phyloP scores from a whole-genome alignment of 2,113 vertebrate genomes.

The Charina bottae region DNA sequence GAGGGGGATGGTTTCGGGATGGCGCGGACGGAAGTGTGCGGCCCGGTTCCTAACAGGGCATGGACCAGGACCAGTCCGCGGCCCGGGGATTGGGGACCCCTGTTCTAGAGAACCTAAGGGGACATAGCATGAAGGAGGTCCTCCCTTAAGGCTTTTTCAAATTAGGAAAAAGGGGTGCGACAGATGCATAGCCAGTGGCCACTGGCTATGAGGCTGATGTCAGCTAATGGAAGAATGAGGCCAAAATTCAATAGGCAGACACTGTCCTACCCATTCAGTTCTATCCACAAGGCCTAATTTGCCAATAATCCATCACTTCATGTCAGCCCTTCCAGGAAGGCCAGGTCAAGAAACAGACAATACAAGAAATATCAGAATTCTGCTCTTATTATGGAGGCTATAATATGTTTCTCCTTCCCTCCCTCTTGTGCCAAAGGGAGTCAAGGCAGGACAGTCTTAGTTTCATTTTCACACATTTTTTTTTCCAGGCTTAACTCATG shows the following conservation, averaged over 20 bases:
- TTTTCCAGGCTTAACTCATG: no score
- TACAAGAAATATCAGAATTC: not conserved
- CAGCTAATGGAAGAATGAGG: not conserved
- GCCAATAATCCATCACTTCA: not conserved
- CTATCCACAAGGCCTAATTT: not conserved
- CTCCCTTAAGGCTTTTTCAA: not conserved
- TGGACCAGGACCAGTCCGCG: no score
- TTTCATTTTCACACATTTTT: not conserved
- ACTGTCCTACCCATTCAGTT: not conserved
- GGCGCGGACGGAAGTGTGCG: no score
- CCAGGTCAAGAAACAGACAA: not conserved
- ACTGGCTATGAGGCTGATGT: not conserved
- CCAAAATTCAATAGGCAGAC: not conserved
- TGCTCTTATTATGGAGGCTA: not conserved
- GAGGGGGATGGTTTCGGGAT: no score
- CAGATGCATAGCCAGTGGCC: not conserved
- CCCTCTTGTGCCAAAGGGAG: not conserved
- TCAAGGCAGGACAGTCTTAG: not conserved
- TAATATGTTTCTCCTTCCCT: not conserved
- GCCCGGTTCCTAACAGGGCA: no score
- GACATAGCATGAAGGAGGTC: not conserved
- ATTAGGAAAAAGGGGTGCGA: not conserved
- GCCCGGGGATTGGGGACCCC: no score
- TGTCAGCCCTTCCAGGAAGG: not conserved
- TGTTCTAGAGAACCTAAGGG: not conserved